Evolutionary conservation across 2,888 invertebrate genomes (phyloP), one percentile per base, ranked within the genome.

Genomic region (Pollenia amentaria): DNA sequence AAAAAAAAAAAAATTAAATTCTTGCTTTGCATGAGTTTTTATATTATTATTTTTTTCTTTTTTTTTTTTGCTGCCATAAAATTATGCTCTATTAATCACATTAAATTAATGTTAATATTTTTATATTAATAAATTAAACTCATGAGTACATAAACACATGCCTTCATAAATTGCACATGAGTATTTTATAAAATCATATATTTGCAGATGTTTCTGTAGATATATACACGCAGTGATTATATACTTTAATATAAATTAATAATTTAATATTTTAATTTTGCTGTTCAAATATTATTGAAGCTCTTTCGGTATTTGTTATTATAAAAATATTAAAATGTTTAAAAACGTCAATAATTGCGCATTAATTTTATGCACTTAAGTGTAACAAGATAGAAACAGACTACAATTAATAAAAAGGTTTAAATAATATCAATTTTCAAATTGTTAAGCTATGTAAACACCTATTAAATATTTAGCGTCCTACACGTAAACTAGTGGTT

Each of bases 21-120:
- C 18, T 57, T 38, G 14, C n/a, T 29, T 8, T 14, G 0, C 29
- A 21, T 42, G 40, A 55, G 10, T 55, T 53, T 9, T 55, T n/a
- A 21, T 14, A 14, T 18, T n/a, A n/a, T 69, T 38, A 40, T 16
- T 38, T 42, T 21, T 51, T 53, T 53, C 40, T 18, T 16, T 29
- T 14, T 6, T 46, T 48, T 21, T 29, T 67, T 21, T 67, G 46
- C 10, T 46, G n/a, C 46, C 11, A 60, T 40, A 62, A 48, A 40
- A 62, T 62, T 40, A 60, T 62, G 73, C 60, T 62, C 73, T 62
- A 75, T 75, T 75, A 75, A 75, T 60, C 60, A 62, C 14, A 14
- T 38, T 75, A 48, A 75, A 62, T 75, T 44, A n/a, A 55, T 55
- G 53, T 65, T 77, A 57, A 57, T 77, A 44, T 67, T 21, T 21